phyloP scores from a whole-genome alignment of 2,797 vertebrate species.

The Rhinophrynus dorsalis region DNA sequence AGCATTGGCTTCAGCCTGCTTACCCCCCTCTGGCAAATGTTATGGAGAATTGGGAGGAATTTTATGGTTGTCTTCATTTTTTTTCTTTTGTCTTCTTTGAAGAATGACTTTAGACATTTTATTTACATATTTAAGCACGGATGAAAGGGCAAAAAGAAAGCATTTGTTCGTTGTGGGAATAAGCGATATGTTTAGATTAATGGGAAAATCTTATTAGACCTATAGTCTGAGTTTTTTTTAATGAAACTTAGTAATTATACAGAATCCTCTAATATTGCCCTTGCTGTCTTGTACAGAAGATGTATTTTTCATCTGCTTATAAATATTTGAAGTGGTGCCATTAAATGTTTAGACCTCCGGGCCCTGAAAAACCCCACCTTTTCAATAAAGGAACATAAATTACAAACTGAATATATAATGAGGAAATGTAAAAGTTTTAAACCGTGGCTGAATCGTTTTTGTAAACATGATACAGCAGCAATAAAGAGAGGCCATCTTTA shows the following conservation, averaged over 20 bases:
- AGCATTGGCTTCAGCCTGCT: conserved; percentile 83
- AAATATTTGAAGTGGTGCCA: conserved; percentile 49
- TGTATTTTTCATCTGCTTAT: conserved; percentile 36
- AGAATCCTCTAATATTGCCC: conserved; percentile 62
- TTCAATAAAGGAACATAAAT: conserved; percentile 40
- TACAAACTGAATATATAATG: conserved; percentile 49
- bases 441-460: conserved; percentile 54
- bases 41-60: conserved; percentile 98
- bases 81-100: conserved; percentile 99
- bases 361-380: conserved; percentile 51
- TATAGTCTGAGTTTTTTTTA: conserved; percentile 76
- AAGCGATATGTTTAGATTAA: conserved; percentile 91
- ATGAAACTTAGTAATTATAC: conserved; percentile 74
- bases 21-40: conserved; percentile 95
- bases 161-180: conserved; percentile 84
- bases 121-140: conserved; percentile 99
- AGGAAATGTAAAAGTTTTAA: conserved; percentile 47
- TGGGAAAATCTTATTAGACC: conserved; percentile 78
- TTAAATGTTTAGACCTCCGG: conserved; percentile 48
- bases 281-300: conserved; percentile 54
- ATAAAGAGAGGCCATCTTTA: conserved; percentile 37
- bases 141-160: conserved; percentile 93
- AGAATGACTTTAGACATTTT: conserved; percentile 99
- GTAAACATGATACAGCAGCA: conserved; percentile 51
- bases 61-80: conserved; percentile 98